Evolutionary conservation across 64 coral and sea anemone species (phyloP).

Genomic region (Orbicella faveolata): DNA sequence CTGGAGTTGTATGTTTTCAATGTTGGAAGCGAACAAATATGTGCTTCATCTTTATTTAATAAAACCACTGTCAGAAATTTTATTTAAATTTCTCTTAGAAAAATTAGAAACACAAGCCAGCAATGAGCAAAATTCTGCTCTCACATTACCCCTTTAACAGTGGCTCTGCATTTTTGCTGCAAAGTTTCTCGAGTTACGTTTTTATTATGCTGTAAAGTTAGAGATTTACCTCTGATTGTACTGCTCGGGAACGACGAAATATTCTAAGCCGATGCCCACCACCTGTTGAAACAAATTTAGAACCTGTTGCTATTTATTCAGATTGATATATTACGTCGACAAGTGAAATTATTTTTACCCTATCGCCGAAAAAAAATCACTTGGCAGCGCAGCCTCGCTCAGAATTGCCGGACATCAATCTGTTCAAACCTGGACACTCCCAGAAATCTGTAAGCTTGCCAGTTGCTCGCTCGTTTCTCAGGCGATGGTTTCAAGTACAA

Average conservation of each 20-base stretch:
- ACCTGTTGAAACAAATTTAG: constrained; percentile 7
- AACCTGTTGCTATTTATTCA: constrained; percentile 7
- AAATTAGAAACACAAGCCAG: too few species aligned
- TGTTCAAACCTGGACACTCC: not conserved
- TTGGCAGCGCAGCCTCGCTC: not conserved
- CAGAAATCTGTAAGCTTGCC: too few species aligned
- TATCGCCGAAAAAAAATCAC: not conserved
- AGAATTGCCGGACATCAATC: not conserved
- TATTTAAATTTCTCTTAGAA: too few species aligned
- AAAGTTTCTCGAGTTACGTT: too few species aligned
- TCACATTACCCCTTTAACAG: too few species aligned
- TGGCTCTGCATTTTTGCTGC: too few species aligned
- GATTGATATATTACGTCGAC: not conserved
- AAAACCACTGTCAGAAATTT: not conserved
- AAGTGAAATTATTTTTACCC: not conserved
- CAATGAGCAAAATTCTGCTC: too few species aligned
- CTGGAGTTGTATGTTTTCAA: not conserved
- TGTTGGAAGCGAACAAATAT: not conserved
- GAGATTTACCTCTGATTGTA: not conserved
- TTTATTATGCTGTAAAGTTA: not conserved
- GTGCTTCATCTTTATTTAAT: not conserved
- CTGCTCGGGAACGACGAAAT: not conserved
- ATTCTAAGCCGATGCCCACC: not conserved
- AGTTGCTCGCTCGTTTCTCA: too few species aligned
- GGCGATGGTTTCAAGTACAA: too few species aligned